phyloP scores from a whole-genome alignment of 2,888 invertebrate species.

The Pteria penguin region DNA sequence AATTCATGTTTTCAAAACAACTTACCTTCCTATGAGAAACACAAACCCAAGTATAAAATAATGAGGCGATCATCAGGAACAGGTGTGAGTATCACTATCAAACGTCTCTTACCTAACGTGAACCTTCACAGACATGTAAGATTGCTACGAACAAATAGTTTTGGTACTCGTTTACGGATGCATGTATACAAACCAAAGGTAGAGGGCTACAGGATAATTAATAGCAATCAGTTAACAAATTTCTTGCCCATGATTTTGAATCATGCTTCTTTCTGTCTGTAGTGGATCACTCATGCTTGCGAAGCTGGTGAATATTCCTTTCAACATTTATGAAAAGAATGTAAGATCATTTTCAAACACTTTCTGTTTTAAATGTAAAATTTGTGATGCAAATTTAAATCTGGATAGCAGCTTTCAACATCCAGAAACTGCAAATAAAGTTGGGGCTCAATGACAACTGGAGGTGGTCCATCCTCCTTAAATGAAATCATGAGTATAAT shows the following conservation, averaged over 20 bases:
- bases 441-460: slow-evolving; percentile 22
- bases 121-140: not conserved
- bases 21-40: not conserved
- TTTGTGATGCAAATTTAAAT: not conserved
- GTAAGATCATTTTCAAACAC: not conserved
- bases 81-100: not conserved
- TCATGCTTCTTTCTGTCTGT: too few relatives aligned
- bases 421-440: not conserved
- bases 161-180: not conserved
- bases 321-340: not conserved
- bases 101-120: not conserved
- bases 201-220: not conserved
- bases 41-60: not conserved
- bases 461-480: slow-evolving; percentile 11
- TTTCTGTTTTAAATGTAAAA: not conserved
- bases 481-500: slow-evolving; percentile 20
- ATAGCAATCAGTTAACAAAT: not conserved
- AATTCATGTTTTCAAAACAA: too few relatives aligned
- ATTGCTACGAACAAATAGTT: not conserved
- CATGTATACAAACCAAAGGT: not conserved
- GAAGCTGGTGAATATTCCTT: not conserved
- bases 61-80: not conserved
- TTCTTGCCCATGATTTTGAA: not conserved
- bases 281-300: too few relatives aligned
- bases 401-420: not conserved